Conservation (phyloP, 2,113 vertebrate species). For the Phyllopteryx taeniolatus region DNA sequence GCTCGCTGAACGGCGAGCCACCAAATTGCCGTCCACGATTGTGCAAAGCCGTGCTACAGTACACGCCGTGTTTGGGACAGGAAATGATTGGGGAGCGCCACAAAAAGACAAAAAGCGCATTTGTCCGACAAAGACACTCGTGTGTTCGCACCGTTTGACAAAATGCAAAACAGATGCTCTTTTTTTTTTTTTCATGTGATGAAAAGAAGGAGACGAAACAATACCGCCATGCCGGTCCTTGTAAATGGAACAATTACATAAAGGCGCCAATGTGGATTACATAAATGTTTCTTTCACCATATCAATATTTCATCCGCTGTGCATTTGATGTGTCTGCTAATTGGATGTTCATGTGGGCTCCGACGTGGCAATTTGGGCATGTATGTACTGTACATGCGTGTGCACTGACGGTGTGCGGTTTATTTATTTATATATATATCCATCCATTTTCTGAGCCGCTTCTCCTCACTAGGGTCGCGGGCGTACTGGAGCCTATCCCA, state of each 20-base stretch:
- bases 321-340: constrained; percentile 74
- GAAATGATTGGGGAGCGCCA: not conserved
- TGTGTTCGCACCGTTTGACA: constrained; percentile 30
- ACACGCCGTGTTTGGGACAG: not conserved
- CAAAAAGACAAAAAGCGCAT: constrained; percentile 7
- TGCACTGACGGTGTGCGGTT: not conserved
- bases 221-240: constrained; percentile 55
- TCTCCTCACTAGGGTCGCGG: too few relatives aligned
- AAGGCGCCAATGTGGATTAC: constrained; percentile 72
- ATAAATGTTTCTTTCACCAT: constrained; percentile 68
- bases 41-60: not conserved
- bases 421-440: not conserved
- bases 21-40: constrained; percentile 35
- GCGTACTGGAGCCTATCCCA: too few relatives aligned
- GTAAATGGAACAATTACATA: constrained; percentile 72
- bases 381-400: constrained; percentile 16
- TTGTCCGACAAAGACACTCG: constrained; percentile 19
- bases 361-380: constrained; percentile 36
- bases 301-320: constrained; percentile 75
- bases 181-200: constrained; percentile 40
- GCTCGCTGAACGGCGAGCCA: constrained; percentile 31
- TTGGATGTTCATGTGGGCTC: constrained; percentile 72
- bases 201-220: constrained; percentile 42
- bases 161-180: constrained; percentile 20
- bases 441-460: too few relatives aligned